phyloP scores from a whole-genome alignment of 2,113 vertebrate genomes.

The Chauna torquata region DNA sequence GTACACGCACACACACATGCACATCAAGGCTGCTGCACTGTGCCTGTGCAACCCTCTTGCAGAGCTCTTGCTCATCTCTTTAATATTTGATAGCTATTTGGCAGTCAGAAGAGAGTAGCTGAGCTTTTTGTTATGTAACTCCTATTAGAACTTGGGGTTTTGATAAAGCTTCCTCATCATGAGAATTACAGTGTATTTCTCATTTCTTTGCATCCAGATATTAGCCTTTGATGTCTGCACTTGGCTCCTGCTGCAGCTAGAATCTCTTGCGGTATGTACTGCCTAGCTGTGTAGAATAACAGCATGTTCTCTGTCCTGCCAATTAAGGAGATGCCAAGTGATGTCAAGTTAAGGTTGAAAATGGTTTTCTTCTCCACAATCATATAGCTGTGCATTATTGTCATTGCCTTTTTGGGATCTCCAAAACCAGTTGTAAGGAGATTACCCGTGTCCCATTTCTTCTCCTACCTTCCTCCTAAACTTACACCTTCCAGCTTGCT shows the following conservation, averaged over 20 bases:
- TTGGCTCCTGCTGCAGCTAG: conserved; percentile 24
- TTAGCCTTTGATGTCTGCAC: conserved; percentile 43
- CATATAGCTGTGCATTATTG: background rate
- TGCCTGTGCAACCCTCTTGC: background rate
- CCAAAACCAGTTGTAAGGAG: background rate
- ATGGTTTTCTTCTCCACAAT: background rate
- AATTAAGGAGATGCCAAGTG: conserved; percentile 16
- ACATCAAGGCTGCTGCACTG: background rate
- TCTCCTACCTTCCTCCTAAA: background rate
- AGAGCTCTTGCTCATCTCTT: conserved; percentile 15
- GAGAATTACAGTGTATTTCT: conserved; percentile 40
- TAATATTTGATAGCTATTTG: conserved; percentile 56
- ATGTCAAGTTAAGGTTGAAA: conserved; percentile 36
- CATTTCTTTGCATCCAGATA: conserved; percentile 22
- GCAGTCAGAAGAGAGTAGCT: conserved; percentile 27
- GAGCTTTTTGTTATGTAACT: conserved; percentile 44
- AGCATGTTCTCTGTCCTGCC: background rate
- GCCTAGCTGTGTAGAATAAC: conserved; percentile 10
- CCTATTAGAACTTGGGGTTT: conserved; percentile 18
- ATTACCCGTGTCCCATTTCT: background rate
- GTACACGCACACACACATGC: background rate
- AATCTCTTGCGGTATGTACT: conserved; percentile 30
- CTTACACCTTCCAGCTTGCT: background rate
- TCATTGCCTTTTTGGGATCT: background rate
- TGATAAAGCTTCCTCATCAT: conserved; percentile 51